phyloP scores from a whole-genome alignment of 2,888 invertebrate genomes.

The Auanema sp. region DNA sequence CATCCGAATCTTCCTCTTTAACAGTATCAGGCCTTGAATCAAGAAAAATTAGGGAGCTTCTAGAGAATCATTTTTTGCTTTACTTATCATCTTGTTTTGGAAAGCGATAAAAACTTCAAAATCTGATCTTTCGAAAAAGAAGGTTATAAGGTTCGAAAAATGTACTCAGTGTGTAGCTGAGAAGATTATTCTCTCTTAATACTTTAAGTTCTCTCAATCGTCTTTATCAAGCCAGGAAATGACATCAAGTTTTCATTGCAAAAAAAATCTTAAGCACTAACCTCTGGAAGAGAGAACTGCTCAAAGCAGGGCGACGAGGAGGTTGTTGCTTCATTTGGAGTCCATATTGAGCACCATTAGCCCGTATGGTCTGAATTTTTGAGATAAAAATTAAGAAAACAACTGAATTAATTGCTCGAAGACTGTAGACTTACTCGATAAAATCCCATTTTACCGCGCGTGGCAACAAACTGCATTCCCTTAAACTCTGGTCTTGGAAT shows the following conservation, averaged over 20 bases:
- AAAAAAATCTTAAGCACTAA: constrained; percentile 3
- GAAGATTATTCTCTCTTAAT: no score
- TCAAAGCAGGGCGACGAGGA: constrained; percentile 46
- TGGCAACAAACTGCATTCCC: constrained; percentile 61
- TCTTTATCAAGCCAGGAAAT: neutral
- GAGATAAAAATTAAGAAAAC: neutral
- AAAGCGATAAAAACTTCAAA: no score
- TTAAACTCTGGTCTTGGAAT: constrained; percentile 61
- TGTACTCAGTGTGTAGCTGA: no score
- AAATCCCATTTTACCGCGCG: constrained; percentile 59
- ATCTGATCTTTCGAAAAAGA: no score
- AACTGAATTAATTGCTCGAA: neutral
- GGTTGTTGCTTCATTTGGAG: constrained; percentile 51
- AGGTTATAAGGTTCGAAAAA: no score
- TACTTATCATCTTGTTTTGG: no score
- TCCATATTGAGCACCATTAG: constrained; percentile 55
- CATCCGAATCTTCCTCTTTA: constrained; percentile 3
- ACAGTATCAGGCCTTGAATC: neutral
- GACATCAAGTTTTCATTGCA: neutral
- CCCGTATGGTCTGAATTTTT: constrained; percentile 52
- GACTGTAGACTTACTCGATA: constrained; percentile 49
- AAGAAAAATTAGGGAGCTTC: neutral
- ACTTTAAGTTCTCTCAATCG: no score
- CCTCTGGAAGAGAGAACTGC: constrained; percentile 33
- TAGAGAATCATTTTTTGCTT: no score